These are phyloP conservation scores for Drosophila paucipuncta DNA, from an alignment of 2,888 invertebrate species.

Conservation along the genomic window DNA sequence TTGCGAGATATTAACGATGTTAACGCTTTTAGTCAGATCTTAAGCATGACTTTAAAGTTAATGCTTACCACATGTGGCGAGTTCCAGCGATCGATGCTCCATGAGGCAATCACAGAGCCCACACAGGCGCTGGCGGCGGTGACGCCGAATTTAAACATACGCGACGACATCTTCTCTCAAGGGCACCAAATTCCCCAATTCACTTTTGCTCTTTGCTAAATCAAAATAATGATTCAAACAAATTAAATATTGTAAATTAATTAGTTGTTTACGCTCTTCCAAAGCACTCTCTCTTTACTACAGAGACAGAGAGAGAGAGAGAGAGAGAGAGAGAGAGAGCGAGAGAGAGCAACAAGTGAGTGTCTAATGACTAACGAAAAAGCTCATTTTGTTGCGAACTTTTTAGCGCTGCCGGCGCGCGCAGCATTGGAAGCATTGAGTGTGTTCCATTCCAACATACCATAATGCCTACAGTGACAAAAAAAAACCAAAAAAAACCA, in stretches of 20 bases:
- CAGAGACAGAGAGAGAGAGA: not conserved
- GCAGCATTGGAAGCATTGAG: slow-evolving; percentile 48
- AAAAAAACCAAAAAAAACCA: slow-evolving; percentile 8
- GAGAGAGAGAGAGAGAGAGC: not conserved
- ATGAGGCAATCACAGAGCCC: slow-evolving; percentile 83
- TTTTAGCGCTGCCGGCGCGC: slow-evolving; percentile 38
- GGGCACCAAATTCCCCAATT: slow-evolving; percentile 13
- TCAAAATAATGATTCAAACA: slow-evolving; percentile 23
- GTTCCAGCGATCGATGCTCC: slow-evolving; percentile 81
- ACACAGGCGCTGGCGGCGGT: slow-evolving; percentile 84
- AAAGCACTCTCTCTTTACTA: slow-evolving; percentile 11
- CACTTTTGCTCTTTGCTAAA: slow-evolving; percentile 13
- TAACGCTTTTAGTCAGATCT: not conserved
- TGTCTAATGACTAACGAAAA: slow-evolving; percentile 1
- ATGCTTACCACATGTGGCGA: slow-evolving; percentile 74
- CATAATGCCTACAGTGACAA: slow-evolving; percentile 23
- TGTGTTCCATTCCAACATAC: slow-evolving; percentile 48
- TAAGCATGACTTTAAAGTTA: not conserved
- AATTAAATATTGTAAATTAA: slow-evolving; percentile 10
- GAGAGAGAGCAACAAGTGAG: slow-evolving; percentile 1
- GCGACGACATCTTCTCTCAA: slow-evolving; percentile 81
- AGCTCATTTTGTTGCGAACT: slow-evolving; percentile 58
- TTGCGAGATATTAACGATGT: not conserved
- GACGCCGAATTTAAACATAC: slow-evolving; percentile 84
- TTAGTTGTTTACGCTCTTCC: slow-evolving; percentile 4